phyloP scores from a whole-genome alignment of 2,797 vertebrate genomes.

The Coracias cyanogaster region DNA sequence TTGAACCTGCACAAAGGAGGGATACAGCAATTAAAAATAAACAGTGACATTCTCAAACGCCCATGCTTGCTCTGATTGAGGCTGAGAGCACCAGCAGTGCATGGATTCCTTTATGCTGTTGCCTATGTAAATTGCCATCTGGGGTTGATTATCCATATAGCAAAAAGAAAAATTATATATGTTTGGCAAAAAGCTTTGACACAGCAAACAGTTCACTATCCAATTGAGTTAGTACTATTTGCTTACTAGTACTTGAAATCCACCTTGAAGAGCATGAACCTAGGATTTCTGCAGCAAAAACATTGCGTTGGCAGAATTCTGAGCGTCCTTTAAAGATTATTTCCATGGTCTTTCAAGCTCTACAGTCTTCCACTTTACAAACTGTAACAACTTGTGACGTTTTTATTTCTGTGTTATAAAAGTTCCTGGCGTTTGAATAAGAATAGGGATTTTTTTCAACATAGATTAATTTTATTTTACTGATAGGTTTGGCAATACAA shows the following conservation, averaged over 20 bases:
- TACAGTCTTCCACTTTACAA: not conserved
- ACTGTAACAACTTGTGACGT: not conserved
- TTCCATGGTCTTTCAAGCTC: slow-evolving; percentile 11
- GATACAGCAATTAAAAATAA: slow-evolving; percentile 81
- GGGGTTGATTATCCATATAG: slow-evolving; percentile 76
- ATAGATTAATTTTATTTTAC: not conserved
- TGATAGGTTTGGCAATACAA: not conserved
- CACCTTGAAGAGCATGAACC: slow-evolving; percentile 54
- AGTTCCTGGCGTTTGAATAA: slow-evolving; percentile 6
- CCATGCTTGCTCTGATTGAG: slow-evolving; percentile 72
- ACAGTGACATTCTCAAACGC: slow-evolving; percentile 76
- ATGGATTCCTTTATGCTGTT: slow-evolving; percentile 70
- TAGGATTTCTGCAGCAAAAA: slow-evolving; percentile 59
- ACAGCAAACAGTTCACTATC: slow-evolving; percentile 60
- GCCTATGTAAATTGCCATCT: slow-evolving; percentile 77
- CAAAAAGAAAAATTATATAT: slow-evolving; percentile 57
- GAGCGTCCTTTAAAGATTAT: slow-evolving; percentile 14
- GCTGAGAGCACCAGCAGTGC: slow-evolving; percentile 62
- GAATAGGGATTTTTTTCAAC: not conserved
- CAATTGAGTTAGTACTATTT: slow-evolving; percentile 34
- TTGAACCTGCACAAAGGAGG: slow-evolving; percentile 77
- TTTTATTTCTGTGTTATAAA: slow-evolving; percentile 8
- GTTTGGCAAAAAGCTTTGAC: slow-evolving; percentile 71
- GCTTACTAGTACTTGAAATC: slow-evolving; percentile 39
- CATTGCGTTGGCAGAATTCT: slow-evolving; percentile 22